These are phyloP conservation scores for Emmelina monodactyla DNA, from an alignment of 2,888 invertebrate genomes.

Conservation along the genomic window DNA sequence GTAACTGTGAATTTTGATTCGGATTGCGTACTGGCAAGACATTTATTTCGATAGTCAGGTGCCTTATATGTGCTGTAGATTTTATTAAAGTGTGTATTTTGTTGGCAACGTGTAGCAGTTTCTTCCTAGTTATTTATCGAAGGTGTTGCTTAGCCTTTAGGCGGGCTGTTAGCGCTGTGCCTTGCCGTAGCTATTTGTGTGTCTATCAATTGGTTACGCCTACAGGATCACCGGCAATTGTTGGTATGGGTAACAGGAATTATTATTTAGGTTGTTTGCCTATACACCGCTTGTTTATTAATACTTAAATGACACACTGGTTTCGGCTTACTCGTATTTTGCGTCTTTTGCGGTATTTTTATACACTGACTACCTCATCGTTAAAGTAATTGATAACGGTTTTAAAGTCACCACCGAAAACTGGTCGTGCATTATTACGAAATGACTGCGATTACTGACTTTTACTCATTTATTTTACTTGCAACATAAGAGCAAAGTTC, in stretches of 20 bases:
- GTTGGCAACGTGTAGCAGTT: background rate
- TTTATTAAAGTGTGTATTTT: background rate
- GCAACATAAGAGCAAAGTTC: background rate
- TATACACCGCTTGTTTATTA: too few relatives aligned
- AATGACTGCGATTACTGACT: background rate
- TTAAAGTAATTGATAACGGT: too few relatives aligned
- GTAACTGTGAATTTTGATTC: background rate
- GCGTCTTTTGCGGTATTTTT: too few relatives aligned
- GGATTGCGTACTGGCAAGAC: too few relatives aligned
- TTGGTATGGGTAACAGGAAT: too few relatives aligned
- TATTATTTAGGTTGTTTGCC: background rate
- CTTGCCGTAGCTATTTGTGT: background rate
- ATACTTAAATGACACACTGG: too few relatives aligned
- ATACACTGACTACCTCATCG: too few relatives aligned
- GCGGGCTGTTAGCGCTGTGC: background rate
- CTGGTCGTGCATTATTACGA: background rate
- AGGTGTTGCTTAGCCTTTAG: constrained; percentile 35
- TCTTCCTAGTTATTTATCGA: constrained; percentile 29
- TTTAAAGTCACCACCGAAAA: background rate
- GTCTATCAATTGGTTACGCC: background rate
- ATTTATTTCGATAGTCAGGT: background rate
- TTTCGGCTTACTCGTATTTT: too few relatives aligned
- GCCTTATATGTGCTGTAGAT: background rate
- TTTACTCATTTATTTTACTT: background rate
- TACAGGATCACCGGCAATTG: background rate